Conservation (phyloP, 2,888 invertebrate genomes). For the Keiferia lycopersicella region DNA sequence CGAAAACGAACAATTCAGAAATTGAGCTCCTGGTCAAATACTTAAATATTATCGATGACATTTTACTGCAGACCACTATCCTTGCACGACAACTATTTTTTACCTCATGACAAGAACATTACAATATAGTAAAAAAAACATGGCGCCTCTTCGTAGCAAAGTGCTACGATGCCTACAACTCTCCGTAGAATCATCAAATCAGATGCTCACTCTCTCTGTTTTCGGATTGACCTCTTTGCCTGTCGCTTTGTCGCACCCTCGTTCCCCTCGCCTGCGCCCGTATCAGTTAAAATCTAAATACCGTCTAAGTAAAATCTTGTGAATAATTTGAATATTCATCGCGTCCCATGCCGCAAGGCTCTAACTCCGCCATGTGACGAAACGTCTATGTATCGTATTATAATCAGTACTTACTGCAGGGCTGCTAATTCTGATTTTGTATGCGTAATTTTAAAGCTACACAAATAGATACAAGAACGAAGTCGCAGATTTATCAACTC, state of each 20-base stretch:
- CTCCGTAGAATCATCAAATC: no score
- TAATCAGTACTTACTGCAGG: constrained; percentile 40
- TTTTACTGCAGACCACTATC: no score
- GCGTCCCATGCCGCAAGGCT: constrained; percentile 65
- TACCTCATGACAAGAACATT: no score
- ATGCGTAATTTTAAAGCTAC: no score
- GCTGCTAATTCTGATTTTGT: constrained; percentile 38
- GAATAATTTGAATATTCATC: constrained; percentile 75
- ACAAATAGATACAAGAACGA: no score
- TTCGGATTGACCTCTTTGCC: background rate
- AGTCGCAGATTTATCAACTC: no score
- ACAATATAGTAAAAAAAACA: background rate
- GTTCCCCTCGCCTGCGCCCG: constrained; percentile 30
- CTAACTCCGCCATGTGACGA: constrained; percentile 56
- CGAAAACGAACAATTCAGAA: no score
- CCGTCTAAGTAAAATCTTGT: constrained; percentile 66
- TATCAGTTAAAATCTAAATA: constrained; percentile 25
- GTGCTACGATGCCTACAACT: background rate
- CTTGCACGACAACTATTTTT: no score
- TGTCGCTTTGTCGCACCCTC: background rate
- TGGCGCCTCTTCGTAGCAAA: background rate
- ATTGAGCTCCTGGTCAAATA: no score
- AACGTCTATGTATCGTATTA: constrained; percentile 44
- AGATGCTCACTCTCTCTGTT: background rate
- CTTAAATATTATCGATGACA: no score